Conservation (phyloP, 1,140 invertebrate species). For the Leptonema lineaticorne region DNA sequence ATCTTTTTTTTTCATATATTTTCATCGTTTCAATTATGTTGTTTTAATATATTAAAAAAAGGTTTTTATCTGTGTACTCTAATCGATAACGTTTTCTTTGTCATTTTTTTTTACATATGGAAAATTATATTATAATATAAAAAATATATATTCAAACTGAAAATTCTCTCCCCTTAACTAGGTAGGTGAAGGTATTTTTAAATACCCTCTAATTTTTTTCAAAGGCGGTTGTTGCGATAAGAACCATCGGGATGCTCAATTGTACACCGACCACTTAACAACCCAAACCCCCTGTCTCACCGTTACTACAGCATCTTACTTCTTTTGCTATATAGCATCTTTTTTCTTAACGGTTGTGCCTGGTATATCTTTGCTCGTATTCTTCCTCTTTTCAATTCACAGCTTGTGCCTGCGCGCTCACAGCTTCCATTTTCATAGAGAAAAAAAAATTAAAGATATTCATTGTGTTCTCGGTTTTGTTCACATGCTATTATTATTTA, state of each 20-base stretch:
- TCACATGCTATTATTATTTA: constrained; percentile 9
- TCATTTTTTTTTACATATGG: no score
- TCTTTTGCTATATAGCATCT: not conserved
- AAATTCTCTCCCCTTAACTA: no score
- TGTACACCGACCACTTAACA: constrained; percentile 5
- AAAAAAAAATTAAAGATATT: constrained; percentile 19
- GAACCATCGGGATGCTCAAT: constrained; percentile 13
- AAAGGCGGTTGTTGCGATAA: not conserved
- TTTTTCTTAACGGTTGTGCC: not conserved
- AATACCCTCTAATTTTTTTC: constrained; percentile 1
- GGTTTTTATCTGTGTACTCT: no score
- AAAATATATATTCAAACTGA: no score
- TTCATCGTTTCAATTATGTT: no score
- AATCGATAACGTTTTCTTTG: no score
- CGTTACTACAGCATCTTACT: not conserved
- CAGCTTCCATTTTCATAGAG: not conserved
- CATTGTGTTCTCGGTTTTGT: constrained; percentile 16
- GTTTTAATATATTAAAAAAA: no score
- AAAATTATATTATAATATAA: no score
- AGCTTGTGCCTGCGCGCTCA: not conserved
- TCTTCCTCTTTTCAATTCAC: constrained; percentile 12
- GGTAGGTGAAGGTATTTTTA: not conserved
- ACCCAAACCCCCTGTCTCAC: not conserved
- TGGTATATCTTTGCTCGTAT: constrained; percentile 8
- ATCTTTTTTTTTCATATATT: no score